Conservation (phyloP, 2,888 invertebrate species). For the Hesperia comma region DNA sequence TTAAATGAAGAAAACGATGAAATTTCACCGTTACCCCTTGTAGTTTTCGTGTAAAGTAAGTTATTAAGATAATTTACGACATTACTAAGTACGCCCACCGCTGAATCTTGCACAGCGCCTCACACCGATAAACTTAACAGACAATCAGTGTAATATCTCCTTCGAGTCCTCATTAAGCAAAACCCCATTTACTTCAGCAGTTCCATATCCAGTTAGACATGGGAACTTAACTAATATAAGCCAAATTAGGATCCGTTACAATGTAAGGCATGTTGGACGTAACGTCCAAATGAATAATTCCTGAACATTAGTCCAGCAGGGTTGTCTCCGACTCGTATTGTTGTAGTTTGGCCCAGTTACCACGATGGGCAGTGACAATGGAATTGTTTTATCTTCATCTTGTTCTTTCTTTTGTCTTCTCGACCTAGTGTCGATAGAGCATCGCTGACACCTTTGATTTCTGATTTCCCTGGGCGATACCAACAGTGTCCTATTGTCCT, state of each 20-base stretch:
- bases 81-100: not conserved
- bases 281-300: conserved; percentile 36
- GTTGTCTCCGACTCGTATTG: not conserved
- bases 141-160: conserved; percentile 20
- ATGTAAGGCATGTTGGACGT: conserved; percentile 28
- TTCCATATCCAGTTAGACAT: conserved; percentile 30
- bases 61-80: too few species aligned
- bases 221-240: conserved; percentile 36
- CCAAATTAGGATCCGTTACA: conserved; percentile 33
- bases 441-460: too few species aligned
- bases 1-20: too few species aligned
- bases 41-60: too few species aligned
- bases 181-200: conserved; percentile 28
- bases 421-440: too few species aligned
- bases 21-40: too few species aligned
- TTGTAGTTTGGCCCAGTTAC: not conserved
- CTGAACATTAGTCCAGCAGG: conserved; percentile 26
- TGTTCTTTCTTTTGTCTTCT: too few species aligned
- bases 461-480: too few species aligned
- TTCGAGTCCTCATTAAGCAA: conserved; percentile 29
- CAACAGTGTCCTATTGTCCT: too few species aligned
- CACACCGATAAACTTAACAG: not conserved
- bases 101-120: not conserved
- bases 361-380: too few species aligned
- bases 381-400: too few species aligned